Percentiles rank a stretch among this genome's conserved stretches.
Evolutionary conservation across 2,797 vertebrate genomes (phyloP).

Genomic region (Alosa sapidissima): DNA sequence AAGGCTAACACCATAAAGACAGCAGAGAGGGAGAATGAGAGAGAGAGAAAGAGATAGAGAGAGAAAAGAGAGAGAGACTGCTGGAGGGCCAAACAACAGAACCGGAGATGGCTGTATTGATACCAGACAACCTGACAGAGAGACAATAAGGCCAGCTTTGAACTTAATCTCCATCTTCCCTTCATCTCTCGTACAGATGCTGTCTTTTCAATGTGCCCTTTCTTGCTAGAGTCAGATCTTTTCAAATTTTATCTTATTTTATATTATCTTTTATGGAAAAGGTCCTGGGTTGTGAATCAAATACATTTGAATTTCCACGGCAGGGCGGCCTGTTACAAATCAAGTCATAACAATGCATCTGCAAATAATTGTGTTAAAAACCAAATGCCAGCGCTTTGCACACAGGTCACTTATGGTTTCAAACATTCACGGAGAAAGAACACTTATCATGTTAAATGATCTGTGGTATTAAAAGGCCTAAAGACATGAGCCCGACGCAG

Average conservation of each 20-base stretch:
- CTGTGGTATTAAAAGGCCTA: slow-evolving; percentile 17
- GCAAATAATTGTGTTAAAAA: slow-evolving; percentile 19
- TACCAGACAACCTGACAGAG: slow-evolving; percentile 3
- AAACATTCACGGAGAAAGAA: slow-evolving; percentile 40
- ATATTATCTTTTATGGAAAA: slow-evolving; percentile 20
- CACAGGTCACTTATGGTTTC: slow-evolving; percentile 34
- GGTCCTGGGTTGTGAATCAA: background rate
- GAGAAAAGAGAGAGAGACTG: background rate
- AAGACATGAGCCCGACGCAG: slow-evolving; percentile 15
- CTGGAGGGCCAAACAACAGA: background rate
- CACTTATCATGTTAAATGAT: slow-evolving; percentile 39
- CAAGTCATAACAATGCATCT: background rate
- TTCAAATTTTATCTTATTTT: too few species aligned
- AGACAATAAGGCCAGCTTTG: background rate
- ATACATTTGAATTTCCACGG: slow-evolving; percentile 1
- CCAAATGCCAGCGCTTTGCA: slow-evolving; percentile 8
- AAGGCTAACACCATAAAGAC: slow-evolving; percentile 9
- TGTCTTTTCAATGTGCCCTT: background rate
- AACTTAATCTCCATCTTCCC: background rate
- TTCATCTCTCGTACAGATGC: background rate
- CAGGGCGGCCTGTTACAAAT: background rate
- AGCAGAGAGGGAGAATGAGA: background rate
- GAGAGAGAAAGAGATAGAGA: background rate
- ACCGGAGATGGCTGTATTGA: slow-evolving; percentile 23
- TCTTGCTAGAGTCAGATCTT: slow-evolving; percentile 17